phyloP scores from a whole-genome alignment of 2,113 vertebrate species.

The Nestor notabilis region DNA sequence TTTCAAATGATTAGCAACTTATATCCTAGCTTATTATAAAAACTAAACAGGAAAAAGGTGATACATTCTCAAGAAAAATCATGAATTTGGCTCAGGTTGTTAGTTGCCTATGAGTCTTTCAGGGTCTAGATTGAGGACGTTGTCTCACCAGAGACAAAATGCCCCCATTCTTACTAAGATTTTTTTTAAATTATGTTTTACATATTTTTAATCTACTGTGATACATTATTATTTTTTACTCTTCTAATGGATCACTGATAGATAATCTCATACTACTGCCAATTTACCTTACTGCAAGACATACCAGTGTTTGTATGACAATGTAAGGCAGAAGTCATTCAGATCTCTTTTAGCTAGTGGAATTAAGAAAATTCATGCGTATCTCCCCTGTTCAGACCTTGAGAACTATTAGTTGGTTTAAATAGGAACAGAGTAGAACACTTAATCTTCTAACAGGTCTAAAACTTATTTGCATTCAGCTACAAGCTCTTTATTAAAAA shows the following conservation, averaged over 20 bases:
- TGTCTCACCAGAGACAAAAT: not conserved
- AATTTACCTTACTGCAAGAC: not conserved
- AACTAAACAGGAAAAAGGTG: not conserved
- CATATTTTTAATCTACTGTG: not conserved
- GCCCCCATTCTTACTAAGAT: not conserved
- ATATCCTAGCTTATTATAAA: not conserved
- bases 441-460: slow-evolving; percentile 55
- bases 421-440: slow-evolving; percentile 53
- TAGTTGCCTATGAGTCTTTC: not conserved
- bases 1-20: not conserved
- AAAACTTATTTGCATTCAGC: slow-evolving; percentile 41
- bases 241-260: not conserved
- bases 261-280: not conserved
- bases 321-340: not conserved
- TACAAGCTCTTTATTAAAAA: slow-evolving; percentile 21
- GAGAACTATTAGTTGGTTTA: slow-evolving; percentile 46
- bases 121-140: not conserved
- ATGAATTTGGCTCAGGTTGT: not conserved
- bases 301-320: not conserved
- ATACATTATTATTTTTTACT: not conserved
- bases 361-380: slow-evolving; percentile 37
- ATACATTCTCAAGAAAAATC: not conserved
- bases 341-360: not conserved
- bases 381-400: not conserved
- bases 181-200: not conserved